Evolutionary conservation across 2,797 vertebrate species (phyloP), one percentile per base, ranked within the genome.

Genomic region (Semaprochilodus insignis): DNA sequence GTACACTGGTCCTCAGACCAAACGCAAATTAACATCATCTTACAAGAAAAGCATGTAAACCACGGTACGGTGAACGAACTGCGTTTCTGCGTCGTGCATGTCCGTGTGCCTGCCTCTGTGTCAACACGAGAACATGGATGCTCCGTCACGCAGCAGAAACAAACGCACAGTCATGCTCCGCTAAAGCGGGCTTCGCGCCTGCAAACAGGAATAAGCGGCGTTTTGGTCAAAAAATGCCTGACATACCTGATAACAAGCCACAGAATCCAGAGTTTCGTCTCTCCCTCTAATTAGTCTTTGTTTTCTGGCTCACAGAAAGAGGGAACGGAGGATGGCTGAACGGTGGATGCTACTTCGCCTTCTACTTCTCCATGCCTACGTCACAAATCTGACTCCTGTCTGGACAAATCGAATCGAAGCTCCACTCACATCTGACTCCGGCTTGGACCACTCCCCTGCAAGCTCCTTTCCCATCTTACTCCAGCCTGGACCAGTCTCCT

Each of bases 241-340:
- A 85, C 86, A 85, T 89, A 94, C 92, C 92, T 91, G 89, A 84
- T 71, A 84, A 87, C 89, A 87, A 91, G 89, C 88, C 86, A 84
- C 84, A 23, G 57, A 75, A 31, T 57, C 73, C 51, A 16, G 15
- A 36, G 17, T 36, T 27, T 63, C 40, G 65, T 54, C 81, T 60
- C 55, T 40, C 85, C 85, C 54, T 85, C 51, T 85, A 84, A 76
- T 72, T 52, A 54, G 25, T 44, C 55, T 62, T 52, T 78, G 60
- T 77, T 62, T 81, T 51, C 55, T 69, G 59, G 51, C 52, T 57
- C 40, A 17, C 67, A 54, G 14, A 77, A 31, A 84, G 72, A 10
- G 67, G 71, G 83, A 80, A 67, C 54, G 36, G 55, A 60, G 62
- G 52, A 74, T 71, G 83, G 48, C 70, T 75, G 60, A 75, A 86